Percentiles rank a stretch among this genome's conserved stretches.
Conservation (phyloP, 1,140 invertebrate genomes). For the Drosophila miranda region DNA sequence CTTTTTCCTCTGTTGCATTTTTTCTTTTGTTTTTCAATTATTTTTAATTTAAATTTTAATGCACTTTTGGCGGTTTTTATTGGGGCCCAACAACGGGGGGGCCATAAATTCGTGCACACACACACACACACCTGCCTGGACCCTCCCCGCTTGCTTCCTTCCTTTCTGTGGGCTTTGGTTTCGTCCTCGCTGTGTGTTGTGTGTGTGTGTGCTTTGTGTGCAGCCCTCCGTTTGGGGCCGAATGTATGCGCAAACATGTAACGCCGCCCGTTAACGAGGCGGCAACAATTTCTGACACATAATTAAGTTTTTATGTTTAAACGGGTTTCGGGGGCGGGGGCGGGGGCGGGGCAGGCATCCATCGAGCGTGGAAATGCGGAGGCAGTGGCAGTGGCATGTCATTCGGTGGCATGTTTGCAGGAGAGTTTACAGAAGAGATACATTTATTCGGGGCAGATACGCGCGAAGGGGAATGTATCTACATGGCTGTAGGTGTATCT, state of each 20-base stretch:
- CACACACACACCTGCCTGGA: not conserved
- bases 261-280: conserved; percentile 55
- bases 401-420: no score
- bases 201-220: no score
- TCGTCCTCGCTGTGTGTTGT: conserved; percentile 48
- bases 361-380: not conserved
- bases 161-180: conserved; percentile 12
- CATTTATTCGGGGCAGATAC: conserved; percentile 2
- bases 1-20: conserved; percentile 18
- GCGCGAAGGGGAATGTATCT: not conserved
- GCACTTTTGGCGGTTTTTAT: conserved; percentile 63
- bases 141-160: not conserved
- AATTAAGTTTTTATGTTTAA: conserved; percentile 77
- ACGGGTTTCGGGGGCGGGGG: conserved; percentile 24
- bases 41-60: conserved; percentile 64
- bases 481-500: not conserved
- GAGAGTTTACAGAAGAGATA: conserved; percentile 7
- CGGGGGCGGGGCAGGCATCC: conserved; percentile 14
- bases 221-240: no score
- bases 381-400: conserved; percentile 4
- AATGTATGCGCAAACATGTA: conserved; percentile 54
- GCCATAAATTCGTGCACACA: conserved; percentile 63
- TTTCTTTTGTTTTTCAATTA: not conserved
- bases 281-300: conserved; percentile 72
- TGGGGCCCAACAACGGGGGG: conserved; percentile 39